These are phyloP conservation scores for Catharus bicknelli DNA, from an alignment of 2,113 vertebrate species.

Conservation along the genomic window DNA sequence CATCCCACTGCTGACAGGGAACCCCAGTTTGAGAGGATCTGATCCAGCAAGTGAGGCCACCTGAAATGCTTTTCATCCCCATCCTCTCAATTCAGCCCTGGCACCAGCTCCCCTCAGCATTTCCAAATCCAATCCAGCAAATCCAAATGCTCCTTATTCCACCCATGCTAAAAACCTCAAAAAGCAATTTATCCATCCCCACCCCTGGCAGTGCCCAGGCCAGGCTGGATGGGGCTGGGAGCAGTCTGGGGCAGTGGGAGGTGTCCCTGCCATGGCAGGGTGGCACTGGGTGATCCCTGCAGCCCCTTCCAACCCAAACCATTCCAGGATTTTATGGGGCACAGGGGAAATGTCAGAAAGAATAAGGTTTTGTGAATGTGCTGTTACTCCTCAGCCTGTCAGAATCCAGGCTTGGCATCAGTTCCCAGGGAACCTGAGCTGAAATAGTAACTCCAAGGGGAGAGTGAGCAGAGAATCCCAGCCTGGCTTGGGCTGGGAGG, in stretches of 20 bases:
- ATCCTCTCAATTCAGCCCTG: neutral
- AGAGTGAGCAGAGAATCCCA: neutral
- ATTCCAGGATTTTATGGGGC: neutral
- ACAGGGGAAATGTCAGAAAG: neutral
- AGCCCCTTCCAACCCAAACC: neutral
- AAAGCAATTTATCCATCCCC: neutral
- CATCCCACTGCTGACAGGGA: neutral
- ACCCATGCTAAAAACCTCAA: neutral
- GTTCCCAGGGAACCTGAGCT: neutral
- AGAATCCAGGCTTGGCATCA: neutral
- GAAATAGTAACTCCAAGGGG: neutral
- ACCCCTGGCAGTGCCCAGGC: accelerated
- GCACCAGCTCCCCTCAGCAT: neutral
- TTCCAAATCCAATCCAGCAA: neutral
- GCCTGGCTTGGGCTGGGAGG: neutral
- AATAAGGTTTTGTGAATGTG: neutral
- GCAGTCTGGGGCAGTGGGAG: accelerated
- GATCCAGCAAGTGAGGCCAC: neutral
- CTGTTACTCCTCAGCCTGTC: neutral
- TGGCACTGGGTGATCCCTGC: neutral
- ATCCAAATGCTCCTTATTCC: neutral
- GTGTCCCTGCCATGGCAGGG: neutral
- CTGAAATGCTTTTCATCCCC: neutral
- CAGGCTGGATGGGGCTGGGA: neutral
- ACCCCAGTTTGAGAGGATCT: neutral